These are phyloP conservation scores for mouse (Mus musculus) DNA, from an alignment of 2,113 vertebrate species.

Conservation along the genomic window GRCm39 chr1:163179501-163180000, in stretches of 20 bases:
- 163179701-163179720: not conserved
- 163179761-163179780: not conserved
- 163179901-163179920: not conserved
- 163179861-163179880: not conserved
- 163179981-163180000: not conserved
- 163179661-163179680: not conserved
- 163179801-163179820: not conserved
- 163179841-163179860: not conserved
- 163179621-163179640: not conserved
- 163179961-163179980: not conserved
- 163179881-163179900: not conserved
- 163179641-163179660: not conserved
- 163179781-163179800: not conserved
- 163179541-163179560: not conserved
- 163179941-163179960: slow-evolving; percentile 8
- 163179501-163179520: not conserved
- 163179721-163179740: not conserved
- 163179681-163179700: not conserved
- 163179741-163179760: not conserved
- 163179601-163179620: not conserved
- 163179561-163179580: not conserved
- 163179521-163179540: not conserved
- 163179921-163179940: not conserved
- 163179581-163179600: not conserved
- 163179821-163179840: not conserved